These are phyloP conservation scores for Sclerurus mexicanus DNA, from an alignment of 2,113 vertebrate genomes.

Conservation along the genomic window DNA sequence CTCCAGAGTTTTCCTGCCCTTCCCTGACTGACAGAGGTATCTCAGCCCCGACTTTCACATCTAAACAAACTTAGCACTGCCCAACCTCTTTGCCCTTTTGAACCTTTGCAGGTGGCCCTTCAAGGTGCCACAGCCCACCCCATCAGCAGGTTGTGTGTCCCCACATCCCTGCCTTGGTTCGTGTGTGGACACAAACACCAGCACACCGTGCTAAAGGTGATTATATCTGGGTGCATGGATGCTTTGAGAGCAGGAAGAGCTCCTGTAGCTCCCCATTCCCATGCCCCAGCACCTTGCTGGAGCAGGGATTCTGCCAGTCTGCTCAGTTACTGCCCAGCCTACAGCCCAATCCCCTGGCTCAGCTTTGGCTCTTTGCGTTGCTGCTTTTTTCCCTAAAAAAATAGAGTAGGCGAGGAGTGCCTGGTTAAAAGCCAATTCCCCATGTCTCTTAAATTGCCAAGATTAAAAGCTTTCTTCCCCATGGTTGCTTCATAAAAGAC, in stretches of 20 bases:
- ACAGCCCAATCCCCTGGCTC: background rate
- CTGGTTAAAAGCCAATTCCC: background rate
- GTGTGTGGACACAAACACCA: fast-evolving
- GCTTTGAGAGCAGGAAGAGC: background rate
- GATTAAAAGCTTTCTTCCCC: slow-evolving; percentile 1
- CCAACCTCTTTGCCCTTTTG: background rate
- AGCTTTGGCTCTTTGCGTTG: background rate
- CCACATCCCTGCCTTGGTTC: background rate
- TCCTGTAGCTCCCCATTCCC: background rate
- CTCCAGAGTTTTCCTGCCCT: background rate
- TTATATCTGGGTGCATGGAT: fast-evolving
- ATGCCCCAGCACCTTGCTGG: background rate
- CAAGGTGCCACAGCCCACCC: background rate
- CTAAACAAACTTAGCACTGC: background rate
- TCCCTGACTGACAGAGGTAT: background rate
- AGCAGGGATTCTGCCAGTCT: background rate
- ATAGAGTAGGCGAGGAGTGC: background rate
- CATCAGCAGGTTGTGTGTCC: background rate
- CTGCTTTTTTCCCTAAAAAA: background rate
- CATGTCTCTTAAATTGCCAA: background rate
- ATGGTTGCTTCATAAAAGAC: background rate
- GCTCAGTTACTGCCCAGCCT: background rate
- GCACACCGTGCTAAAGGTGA: background rate
- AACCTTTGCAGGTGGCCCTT: background rate
- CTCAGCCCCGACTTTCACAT: background rate